Conservation (phyloP, 2,113 vertebrate species). For the Smithornis capensis region DNA sequence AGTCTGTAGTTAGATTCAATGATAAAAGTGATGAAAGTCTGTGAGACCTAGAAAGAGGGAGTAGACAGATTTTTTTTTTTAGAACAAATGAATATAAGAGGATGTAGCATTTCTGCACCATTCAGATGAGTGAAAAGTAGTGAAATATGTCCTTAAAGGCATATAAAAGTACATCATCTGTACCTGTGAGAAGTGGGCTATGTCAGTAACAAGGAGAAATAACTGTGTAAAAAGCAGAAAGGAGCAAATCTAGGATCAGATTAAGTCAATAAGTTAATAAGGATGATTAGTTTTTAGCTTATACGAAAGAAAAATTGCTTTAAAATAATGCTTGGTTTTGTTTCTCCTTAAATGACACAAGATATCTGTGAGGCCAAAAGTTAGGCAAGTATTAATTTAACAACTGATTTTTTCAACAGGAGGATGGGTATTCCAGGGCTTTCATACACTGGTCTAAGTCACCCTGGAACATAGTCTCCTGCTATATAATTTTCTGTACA, state of each 20-base stretch:
- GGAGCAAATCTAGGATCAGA: not conserved
- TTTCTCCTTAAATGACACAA: not conserved
- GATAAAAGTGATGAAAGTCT: not conserved
- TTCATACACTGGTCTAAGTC: not conserved
- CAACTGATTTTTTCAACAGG: not conserved
- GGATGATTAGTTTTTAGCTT: not conserved
- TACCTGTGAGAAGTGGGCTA: not conserved
- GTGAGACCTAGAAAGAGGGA: not conserved
- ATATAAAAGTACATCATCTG: not conserved
- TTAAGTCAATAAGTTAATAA: not conserved
- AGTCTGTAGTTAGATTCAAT: not conserved
- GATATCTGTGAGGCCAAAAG: not conserved
- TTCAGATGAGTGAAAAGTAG: not conserved
- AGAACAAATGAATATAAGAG: not conserved
- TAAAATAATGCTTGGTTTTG: not conserved
- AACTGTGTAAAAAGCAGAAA: not conserved
- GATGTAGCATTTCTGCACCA: not conserved
- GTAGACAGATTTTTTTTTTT: not conserved
- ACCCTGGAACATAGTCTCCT: not conserved
- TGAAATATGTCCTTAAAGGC: not conserved
- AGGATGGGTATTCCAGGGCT: not conserved
- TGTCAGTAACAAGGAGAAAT: not conserved
- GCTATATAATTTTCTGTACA: not conserved
- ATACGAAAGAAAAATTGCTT: not conserved
- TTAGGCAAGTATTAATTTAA: not conserved